Conservation (phyloP, 2,888 invertebrate genomes). For the Clanis bilineata region DNA sequence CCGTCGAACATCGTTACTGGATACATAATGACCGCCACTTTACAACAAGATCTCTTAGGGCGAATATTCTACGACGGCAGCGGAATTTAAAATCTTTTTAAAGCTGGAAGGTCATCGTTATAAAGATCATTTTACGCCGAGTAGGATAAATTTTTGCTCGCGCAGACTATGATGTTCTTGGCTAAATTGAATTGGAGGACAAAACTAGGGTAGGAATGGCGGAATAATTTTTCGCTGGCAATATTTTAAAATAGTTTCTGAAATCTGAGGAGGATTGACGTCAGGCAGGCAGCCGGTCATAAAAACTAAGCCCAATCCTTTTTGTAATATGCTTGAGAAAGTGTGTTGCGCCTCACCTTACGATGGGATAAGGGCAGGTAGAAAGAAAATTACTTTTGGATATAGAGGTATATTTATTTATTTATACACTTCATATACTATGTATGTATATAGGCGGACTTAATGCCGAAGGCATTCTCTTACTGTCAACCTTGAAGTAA, state of each 20-base stretch:
- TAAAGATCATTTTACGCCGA: conserved; percentile 34
- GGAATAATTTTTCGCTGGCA: not conserved
- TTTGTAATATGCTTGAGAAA: too few species aligned
- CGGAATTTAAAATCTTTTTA: conserved; percentile 35
- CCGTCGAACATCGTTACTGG: conserved; percentile 35
- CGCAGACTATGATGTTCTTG: not conserved
- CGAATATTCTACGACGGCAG: conserved; percentile 33
- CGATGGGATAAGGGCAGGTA: too few species aligned
- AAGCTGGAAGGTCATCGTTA: conserved; percentile 29
- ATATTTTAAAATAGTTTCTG: not conserved
- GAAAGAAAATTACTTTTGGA: too few species aligned
- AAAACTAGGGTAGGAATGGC: not conserved
- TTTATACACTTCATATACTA: too few species aligned
- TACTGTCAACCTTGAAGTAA: too few species aligned
- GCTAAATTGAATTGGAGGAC: not conserved
- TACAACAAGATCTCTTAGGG: conserved; percentile 36
- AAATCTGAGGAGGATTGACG: too few species aligned
- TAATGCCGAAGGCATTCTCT: too few species aligned
- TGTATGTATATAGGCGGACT: too few species aligned
- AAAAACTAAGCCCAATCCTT: too few species aligned
- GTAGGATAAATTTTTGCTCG: not conserved
- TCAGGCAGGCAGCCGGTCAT: too few species aligned
- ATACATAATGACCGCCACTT: conserved; percentile 43
- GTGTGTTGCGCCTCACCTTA: too few species aligned
- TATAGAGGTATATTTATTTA: too few species aligned